phyloP scores from a whole-genome alignment of 64 coral and sea anemone species.

The Pocillopora damicornis region DNA sequence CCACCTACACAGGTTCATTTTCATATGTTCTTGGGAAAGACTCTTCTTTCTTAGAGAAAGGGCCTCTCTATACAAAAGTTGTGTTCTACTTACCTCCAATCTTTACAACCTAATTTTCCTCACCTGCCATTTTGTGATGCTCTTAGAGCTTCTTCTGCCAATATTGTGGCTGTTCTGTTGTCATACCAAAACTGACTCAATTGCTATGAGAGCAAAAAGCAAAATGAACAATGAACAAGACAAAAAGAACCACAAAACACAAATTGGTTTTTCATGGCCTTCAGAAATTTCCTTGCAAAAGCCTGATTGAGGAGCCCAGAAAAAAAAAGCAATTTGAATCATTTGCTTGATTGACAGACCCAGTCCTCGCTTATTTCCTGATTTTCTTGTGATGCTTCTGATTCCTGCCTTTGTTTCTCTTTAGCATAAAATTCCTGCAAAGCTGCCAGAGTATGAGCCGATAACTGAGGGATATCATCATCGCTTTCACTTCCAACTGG shows the following conservation, averaged over 20 bases:
- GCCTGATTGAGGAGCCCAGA: too few species aligned
- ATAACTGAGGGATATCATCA: constrained; percentile 56
- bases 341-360: constrained; percentile 30
- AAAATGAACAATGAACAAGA: not conserved
- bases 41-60: too few species aligned
- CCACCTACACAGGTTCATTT: too few species aligned
- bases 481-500: constrained; percentile 20
- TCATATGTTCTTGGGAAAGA: too few species aligned
- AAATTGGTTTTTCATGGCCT: too few species aligned
- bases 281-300: too few species aligned
- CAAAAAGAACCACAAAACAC: not conserved
- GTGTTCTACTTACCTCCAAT: too few species aligned
- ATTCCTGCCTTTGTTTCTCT: constrained; percentile 35
- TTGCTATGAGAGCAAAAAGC: constrained; percentile 30
- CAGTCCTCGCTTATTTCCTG: constrained; percentile 64
- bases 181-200: constrained; percentile 89
- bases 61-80: too few species aligned
- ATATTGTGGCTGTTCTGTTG: constrained; percentile 36
- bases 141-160: constrained; percentile 63
- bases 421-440: constrained; percentile 75
- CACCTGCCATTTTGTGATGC: constrained; percentile 74
- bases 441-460: constrained; percentile 56
- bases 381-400: constrained; percentile 38
- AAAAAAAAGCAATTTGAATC: not conserved
- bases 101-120: too few species aligned